A percentile compares a stretch with the other conserved stretches of the same genome.
Evolutionary conservation across 1,140 invertebrate genomes (phyloP).

Genomic region (Pectinophora gossypiella): DNA sequence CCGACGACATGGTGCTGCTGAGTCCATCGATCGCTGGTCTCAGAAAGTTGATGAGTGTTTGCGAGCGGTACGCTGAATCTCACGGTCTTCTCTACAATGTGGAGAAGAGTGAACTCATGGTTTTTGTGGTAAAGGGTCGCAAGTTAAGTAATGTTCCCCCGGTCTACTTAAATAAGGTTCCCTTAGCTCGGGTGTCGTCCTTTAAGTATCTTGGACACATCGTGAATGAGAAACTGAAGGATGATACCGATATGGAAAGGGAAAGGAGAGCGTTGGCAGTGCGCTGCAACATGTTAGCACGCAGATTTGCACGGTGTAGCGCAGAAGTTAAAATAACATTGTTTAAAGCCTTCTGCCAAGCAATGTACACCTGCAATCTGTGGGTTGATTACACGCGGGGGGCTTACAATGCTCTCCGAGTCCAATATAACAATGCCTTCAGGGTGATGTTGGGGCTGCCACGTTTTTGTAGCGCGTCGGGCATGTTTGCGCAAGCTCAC

Average conservation of each 20-base stretch:
- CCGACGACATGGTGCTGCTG: conserved; percentile 5
- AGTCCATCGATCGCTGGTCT: not conserved
- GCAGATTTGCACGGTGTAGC: not conserved
- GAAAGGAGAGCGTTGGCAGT: not conserved
- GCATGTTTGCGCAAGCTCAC: not conserved
- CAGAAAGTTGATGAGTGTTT: too few relatives aligned
- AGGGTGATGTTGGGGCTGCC: conserved; percentile 6
- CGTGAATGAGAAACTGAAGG: not conserved
- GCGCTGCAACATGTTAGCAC: not conserved
- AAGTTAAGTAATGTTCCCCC: not conserved
- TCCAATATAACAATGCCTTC: conserved; percentile 6
- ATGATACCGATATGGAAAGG: not conserved
- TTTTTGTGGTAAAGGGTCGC: not conserved
- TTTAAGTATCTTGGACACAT: conserved; percentile 3
- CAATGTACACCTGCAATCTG: not conserved
- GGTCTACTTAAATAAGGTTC: not conserved
- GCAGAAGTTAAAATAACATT: not conserved
- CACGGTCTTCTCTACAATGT: conserved; percentile 1
- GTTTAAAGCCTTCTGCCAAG: not conserved
- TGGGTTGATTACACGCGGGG: not conserved
- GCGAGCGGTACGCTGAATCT: too few relatives aligned
- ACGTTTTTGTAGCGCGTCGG: conserved; percentile 4
- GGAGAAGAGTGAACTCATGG: not conserved
- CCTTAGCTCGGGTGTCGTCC: not conserved
- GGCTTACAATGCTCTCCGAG: not conserved